A percentile compares a stretch with the other conserved stretches of the same genome.
Evolutionary conservation across 2,888 invertebrate genomes (phyloP).

Genomic region (Cephus sareptanus): DNA sequence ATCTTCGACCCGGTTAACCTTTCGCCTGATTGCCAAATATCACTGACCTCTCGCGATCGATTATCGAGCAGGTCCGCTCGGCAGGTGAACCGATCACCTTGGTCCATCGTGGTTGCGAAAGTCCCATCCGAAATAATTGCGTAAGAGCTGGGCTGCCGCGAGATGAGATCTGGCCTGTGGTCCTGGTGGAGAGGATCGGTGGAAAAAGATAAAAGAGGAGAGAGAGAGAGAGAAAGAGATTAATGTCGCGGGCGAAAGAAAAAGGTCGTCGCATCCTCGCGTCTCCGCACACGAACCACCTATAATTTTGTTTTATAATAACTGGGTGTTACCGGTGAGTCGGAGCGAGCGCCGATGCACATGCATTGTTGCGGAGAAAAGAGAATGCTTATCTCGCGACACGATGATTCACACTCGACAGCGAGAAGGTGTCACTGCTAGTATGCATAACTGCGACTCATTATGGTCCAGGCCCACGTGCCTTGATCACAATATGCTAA

Average conservation of each 20-base stretch:
- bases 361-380: conserved; percentile 37
- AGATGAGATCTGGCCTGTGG: not conserved
- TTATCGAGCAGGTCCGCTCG: not conserved
- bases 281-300: not conserved
- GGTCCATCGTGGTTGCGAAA: too few species aligned
- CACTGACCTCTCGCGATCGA: not conserved
- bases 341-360: conserved; percentile 33
- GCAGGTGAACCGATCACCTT: not conserved
- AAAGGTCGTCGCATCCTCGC: not conserved
- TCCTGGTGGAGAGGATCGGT: too few species aligned
- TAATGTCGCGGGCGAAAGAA: too few species aligned
- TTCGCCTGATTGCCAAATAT: conserved; percentile 18
- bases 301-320: conserved; percentile 30
- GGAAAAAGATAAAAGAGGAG: too few species aligned
- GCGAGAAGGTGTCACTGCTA: conserved; percentile 59
- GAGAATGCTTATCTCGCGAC: conserved; percentile 42
- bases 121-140: too few species aligned
- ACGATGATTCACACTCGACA: conserved; percentile 55
- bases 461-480: conserved; percentile 42
- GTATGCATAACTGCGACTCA: conserved; percentile 58
- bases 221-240: too few species aligned
- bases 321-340: conserved; percentile 22
- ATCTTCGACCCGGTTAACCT: conserved; percentile 42
- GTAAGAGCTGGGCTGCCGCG: not conserved
- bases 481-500: conserved; percentile 35